Base-by-base conservation (phyloP, 2,888 invertebrate species). In the Ditula angustiorana region DNA sequence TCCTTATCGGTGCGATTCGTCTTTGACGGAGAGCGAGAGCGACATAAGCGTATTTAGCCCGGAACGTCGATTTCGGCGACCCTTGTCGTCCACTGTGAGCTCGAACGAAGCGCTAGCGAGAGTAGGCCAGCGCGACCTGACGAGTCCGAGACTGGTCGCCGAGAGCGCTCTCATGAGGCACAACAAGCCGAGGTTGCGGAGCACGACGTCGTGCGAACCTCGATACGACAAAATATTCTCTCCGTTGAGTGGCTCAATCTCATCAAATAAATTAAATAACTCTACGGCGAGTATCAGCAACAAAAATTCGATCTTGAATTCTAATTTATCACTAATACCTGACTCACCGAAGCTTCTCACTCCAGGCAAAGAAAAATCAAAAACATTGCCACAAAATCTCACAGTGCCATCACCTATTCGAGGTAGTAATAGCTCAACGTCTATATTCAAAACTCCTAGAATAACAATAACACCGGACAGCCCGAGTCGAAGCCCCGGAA, bases 331-430 rank as follows among this genome's bases (percentile, higher is more conserved):
- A 5, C 73, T 93, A 41, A 87, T 92, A 77, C 87, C 92, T 19
- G 92, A 93, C 71, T 88, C 90, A 1, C 91, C 92, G 8, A 88
- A 88, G 74, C 71, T 95, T 87, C 71, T 84, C 21, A 78, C 88
- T 16, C 87, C 89, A 30, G 78, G 76, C 5, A 93, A 88, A 72
- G 94, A 94, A 73, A 95, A 95, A 82, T 94, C 95, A 1, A 94
- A 94, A 85, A 95, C 95, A 0, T 81, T 95, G 65, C 95, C 95
- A 49, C 95, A 95, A 83, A 94, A 94, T 83, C 83, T 94, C 19
- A 87, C 80, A 68, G 79, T 85, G 71, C 83, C 90, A 69, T 91
- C 90, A 37, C 92, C 92, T 61, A 90, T 92, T 61, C 85, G 91
- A 80, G 86, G 87, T 33, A 92, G 92, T 70, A 91, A 85, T 75